A percentile compares a stretch with the other conserved stretches of the same genome.
phyloP scores from a whole-genome alignment of 2,797 vertebrate species.

The Bovichtus diacanthus region DNA sequence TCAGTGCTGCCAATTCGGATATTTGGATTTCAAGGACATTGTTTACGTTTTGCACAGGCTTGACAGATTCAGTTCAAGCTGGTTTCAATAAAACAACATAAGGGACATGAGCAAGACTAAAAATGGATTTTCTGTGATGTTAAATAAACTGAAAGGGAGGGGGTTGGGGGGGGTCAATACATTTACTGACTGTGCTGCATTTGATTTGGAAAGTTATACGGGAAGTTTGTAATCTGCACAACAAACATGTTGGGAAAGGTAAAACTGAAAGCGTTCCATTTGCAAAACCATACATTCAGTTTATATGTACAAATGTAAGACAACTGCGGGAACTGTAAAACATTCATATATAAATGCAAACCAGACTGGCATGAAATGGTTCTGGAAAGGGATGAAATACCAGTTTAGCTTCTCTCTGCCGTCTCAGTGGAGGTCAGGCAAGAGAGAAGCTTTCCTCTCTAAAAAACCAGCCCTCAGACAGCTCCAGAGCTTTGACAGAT shows the following conservation, averaged over 20 bases:
- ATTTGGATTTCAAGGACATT: slow-evolving; percentile 75
- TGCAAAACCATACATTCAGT: not conserved
- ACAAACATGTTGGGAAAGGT: slow-evolving; percentile 20
- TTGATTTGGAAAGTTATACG: slow-evolving; percentile 60
- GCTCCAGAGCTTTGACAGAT: slow-evolving; percentile 71
- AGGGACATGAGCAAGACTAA: slow-evolving; percentile 53
- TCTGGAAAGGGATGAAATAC: slow-evolving; percentile 30
- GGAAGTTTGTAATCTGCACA: slow-evolving; percentile 48
- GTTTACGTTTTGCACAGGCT: slow-evolving; percentile 72
- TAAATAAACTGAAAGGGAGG: slow-evolving; percentile 66
- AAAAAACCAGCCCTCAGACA: slow-evolving; percentile 45
- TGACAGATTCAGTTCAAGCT: slow-evolving; percentile 72
- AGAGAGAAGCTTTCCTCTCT: slow-evolving; percentile 28
- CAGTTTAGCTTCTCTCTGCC: slow-evolving; percentile 28
- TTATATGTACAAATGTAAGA: not conserved
- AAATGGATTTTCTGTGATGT: slow-evolving; percentile 72
- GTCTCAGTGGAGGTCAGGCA: slow-evolving; percentile 27
- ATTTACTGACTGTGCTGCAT: slow-evolving; percentile 51
- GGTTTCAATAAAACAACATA: slow-evolving; percentile 74
- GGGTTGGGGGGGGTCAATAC: slow-evolving; percentile 16
- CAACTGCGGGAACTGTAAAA: not conserved
- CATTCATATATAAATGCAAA: slow-evolving; percentile 6
- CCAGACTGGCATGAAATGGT: not conserved
- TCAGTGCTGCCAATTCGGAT: slow-evolving; percentile 72
- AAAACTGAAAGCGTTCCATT: not conserved